Base-by-base conservation (phyloP, 2,797 vertebrate genomes). In the Pipistrellus pipistrellus region DNA sequence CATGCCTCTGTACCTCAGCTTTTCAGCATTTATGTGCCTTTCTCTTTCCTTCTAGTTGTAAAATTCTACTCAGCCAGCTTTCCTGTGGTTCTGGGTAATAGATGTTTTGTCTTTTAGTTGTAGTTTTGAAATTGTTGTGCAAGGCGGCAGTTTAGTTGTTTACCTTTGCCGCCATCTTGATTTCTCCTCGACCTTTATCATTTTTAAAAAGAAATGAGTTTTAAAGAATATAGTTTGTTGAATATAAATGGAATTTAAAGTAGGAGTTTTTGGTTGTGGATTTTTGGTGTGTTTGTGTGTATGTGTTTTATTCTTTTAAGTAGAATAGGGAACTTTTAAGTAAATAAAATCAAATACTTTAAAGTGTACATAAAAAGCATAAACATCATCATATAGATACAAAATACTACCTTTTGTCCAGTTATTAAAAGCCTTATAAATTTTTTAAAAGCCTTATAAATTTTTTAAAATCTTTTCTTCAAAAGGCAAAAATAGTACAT, bases 141-240 rank as follows among this genome's bases (percentile, higher is more conserved):
- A 11, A 44, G 10, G 44, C 44, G 44, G 44, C 44, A 44, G 44
- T 44, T 44, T 44, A 44, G 44, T 44, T 44, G 44, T 44, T 44
- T 44, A 44, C 44, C 44, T 44, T 44, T 44, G 44, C 44, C 44
- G 10, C 44, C 44, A 44, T 44, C 44, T 44, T 44, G 44, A 44
- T 44, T 44, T 44, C 44, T 44, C 44, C 44, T 10, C 10, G 44
- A 44, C 44, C 44, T 44, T 44, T 44, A 25, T 17, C 91, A 85
- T 78, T 95, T 72, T 95, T 35, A 32, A 85, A 85, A 44, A 27
- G 27, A 86, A 93, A 78, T 97, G 35, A 81, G 35, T 88, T 94
- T 57, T 87, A 77, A 89, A 86, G 20, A 82, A n/a, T 51, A 17
- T 38, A 84, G 90, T 80, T 90, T 90, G 17, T 86, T 75, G 17